Evolutionary conservation across 2,113 vertebrate genomes (phyloP).

Genomic region (Pelmatolapia mariae): DNA sequence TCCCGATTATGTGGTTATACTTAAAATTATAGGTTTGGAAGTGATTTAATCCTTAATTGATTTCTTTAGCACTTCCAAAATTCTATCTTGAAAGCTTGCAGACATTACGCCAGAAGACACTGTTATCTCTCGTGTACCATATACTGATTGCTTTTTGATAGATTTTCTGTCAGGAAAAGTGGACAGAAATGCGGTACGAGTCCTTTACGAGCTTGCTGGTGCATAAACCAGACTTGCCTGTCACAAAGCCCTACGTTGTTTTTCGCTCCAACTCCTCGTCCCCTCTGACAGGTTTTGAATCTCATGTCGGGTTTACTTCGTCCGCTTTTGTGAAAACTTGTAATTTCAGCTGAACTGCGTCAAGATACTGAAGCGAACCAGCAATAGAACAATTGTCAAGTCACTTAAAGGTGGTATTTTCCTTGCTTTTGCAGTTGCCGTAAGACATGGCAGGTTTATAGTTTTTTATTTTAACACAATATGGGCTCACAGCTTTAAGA

Average conservation of each 20-base stretch:
- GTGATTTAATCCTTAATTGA: neutral
- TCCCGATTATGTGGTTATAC: neutral
- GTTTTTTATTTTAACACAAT: neutral
- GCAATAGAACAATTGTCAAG: conserved; percentile 22
- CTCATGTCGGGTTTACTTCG: conserved; percentile 9
- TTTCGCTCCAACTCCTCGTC: neutral
- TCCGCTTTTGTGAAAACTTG: conserved; percentile 10
- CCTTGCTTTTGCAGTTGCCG: neutral
- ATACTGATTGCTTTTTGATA: neutral
- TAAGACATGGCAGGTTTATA: neutral
- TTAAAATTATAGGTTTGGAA: neutral
- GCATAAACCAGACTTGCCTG: neutral
- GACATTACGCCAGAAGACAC: neutral
- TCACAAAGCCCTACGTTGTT: neutral
- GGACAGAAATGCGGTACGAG: neutral
- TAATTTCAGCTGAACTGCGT: conserved; percentile 3
- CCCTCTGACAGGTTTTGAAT: neutral
- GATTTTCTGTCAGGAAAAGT: neutral
- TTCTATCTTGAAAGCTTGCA: neutral
- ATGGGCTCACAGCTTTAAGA: neutral
- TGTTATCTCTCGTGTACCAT: neutral
- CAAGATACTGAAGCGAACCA: neutral
- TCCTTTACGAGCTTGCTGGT: neutral
- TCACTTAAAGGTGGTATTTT: neutral
- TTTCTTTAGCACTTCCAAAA: neutral